These are phyloP conservation scores for Ceriagrion tenellum DNA, from an alignment of 2,888 invertebrate genomes.

Conservation along the genomic window DNA sequence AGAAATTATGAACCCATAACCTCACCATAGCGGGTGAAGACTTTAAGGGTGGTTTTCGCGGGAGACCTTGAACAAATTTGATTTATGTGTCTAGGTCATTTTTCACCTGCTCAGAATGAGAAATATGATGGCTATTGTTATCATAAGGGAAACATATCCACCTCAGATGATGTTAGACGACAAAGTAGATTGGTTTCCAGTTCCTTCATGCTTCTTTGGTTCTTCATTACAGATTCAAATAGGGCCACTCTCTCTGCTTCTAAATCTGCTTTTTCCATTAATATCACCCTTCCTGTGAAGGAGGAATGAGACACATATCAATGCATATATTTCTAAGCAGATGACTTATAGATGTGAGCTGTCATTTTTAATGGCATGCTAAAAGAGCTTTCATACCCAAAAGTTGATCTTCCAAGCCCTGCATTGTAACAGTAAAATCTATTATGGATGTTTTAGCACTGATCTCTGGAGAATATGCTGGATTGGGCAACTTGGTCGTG, in stretches of 20 bases:
- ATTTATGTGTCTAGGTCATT: too few species aligned
- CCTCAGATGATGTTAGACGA: slow-evolving; percentile 93
- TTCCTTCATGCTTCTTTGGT: slow-evolving; percentile 97
- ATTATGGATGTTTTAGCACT: slow-evolving; percentile 98
- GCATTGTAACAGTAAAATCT: slow-evolving; percentile 98
- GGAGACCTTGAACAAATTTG: too few species aligned
- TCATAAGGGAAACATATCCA: slow-evolving; percentile 70
- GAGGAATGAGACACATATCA: neutral
- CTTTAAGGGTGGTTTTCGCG: too few species aligned
- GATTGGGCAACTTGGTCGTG: slow-evolving; percentile 97
- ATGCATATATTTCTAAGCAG: too few species aligned
- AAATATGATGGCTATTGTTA: too few species aligned
- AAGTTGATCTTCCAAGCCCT: slow-evolving; percentile 96
- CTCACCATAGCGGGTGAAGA: too few species aligned
- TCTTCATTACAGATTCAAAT: slow-evolving; percentile 97
- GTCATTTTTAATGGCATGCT: too few species aligned
- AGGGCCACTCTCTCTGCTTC: slow-evolving; percentile 96
- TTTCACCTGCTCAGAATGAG: too few species aligned
- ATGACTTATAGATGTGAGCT: too few species aligned
- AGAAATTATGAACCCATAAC: too few species aligned
- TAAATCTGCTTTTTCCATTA: slow-evolving; percentile 97
- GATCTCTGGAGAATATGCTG: slow-evolving; percentile 97
- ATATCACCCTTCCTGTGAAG: slow-evolving; percentile 87
- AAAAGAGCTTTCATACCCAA: slow-evolving; percentile 79
- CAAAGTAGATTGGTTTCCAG: slow-evolving; percentile 94